Base-by-base conservation (phyloP, 2,797 vertebrate genomes). In the Sebastes dallii region DNA sequence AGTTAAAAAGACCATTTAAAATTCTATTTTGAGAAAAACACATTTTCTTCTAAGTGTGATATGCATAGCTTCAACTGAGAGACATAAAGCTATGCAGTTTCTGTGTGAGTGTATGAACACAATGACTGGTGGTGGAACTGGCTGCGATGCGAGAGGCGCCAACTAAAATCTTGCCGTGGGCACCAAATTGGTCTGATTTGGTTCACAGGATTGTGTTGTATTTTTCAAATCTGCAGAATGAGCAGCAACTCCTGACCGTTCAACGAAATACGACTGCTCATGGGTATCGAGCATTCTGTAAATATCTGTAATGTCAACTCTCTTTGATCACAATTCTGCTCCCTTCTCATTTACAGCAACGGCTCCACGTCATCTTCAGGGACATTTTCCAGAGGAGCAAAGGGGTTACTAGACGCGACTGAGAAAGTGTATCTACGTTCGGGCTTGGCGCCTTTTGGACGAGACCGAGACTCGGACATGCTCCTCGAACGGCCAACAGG, bases 321-420 rank as follows among this genome's bases (percentile, higher is more conserved):
- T 52, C 0, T 52, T n/a, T 52, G 50, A 20, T 27, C 61, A 9
- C 13, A 65, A 0, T 5, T 42, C 68, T 2, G 36, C 27, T 46
- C 10, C 1, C 1, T 14, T 55, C 12, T 11, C 3, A 3, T 60
- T 39, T 2, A 3, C 2, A 14, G 18, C n/a, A 69, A 7, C 3
- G 1, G 18, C 70, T 58, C 12, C 0, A 1, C 5, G 0, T 46
- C 56, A 1, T 64, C 46, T 24, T 72, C 74, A 2, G 10, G 0
- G 13, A 60, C 2, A 30, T 54, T 8, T 4, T 0, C 5, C 1
- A 64, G 20, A 34, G 0, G 0, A 13, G 0, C 3, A 22, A 3
- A 68, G 0, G 1, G 64, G 64, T 69, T 77, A 6, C 0, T 2
- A 13, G 7, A 1, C 14, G 0, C 0, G 2, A 0, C 4, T 34